Evolutionary conservation across 2,888 invertebrate species (phyloP), one percentile per base, ranked within the genome.

Genomic region (Yponomeuta cagnagella): DNA sequence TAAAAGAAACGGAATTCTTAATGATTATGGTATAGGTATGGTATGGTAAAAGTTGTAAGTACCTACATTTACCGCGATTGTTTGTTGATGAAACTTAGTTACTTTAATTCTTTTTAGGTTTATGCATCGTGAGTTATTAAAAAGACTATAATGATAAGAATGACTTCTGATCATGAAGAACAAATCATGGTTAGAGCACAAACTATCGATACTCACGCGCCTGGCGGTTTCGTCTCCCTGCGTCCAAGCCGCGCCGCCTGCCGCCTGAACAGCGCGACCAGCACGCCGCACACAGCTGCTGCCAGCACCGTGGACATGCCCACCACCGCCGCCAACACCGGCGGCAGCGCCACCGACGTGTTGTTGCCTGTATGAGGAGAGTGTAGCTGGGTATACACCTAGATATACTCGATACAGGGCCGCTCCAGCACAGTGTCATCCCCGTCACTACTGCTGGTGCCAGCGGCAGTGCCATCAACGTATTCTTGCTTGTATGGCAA

Each of bases 251-350:
- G 85, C 73, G 92, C 91, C 3, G 93, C 93, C 74, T 93, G 93
- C n/a, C 94, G 83, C 67, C 95, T 90, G 82, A 96, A 96, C 74
- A 96, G 90, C 10, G 96, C 96, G 0, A 95, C 95, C 76, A 96
- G 90, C 73, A 96, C 95, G 9, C 95, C 95, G 80, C 96, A 96
- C 12, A 95, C 95, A 10, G 95, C 95, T 10, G 95, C 94, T 76
- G 96, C 95, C 69, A 97, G 90, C 72, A 96, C 89, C 15, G 95
- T 96, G 31, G 95, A 95, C 72, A 95, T 94, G 15, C 95, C 94
- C 75, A 96, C 93, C 71, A 96, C 86, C 0, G 95, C 95, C 71
- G 95, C 94, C 77, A 96, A 90, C 84, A 96, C 93, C 31, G 96
- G 96, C 74, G 95, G 96, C 72, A 96, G 87, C 1, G 95, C 93